A percentile compares a stretch with the other conserved stretches of the same genome.
phyloP scores from a whole-genome alignment of 23 tunicate genomes.

The Pegea sp. region DNA sequence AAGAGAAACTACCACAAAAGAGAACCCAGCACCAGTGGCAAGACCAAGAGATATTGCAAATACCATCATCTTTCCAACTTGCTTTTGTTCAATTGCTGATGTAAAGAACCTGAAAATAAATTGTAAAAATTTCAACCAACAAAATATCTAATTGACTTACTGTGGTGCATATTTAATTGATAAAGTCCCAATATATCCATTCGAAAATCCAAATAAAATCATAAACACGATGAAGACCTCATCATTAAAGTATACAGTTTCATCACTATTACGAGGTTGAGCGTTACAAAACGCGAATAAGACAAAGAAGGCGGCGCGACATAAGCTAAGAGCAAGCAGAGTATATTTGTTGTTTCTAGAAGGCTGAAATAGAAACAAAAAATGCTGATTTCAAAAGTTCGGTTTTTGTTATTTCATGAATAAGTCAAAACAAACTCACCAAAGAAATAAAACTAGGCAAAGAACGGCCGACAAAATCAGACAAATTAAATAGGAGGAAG shows the following conservation, averaged over 20 bases:
- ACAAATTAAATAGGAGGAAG: constrained; percentile 46
- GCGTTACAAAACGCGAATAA: constrained; percentile 57
- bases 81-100: too few relatives aligned
- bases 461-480: constrained; percentile 72
- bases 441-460: constrained; percentile 41
- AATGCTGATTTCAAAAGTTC: not conserved
- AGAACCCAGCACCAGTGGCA: constrained; percentile 64
- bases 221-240: constrained; percentile 38
- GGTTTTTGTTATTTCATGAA: not conserved
- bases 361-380: constrained; percentile 29
- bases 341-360: constrained; percentile 8
- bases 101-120: too few relatives aligned
- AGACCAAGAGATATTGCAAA: constrained; percentile 49
- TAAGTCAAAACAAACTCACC: constrained; percentile 16
- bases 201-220: constrained; percentile 51
- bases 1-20: constrained; percentile 22
- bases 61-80: constrained; percentile 76
- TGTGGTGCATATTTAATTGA: constrained; percentile 74
- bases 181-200: constrained; percentile 74
- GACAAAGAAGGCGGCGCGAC: constrained; percentile 29
- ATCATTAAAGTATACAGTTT: constrained; percentile 24
- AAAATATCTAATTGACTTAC: constrained; percentile 16
- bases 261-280: constrained; percentile 43
- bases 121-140: too few relatives aligned
- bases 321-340: constrained; percentile 20